Evolutionary conservation across 2,888 invertebrate species (phyloP).

Genomic region (Minunthozetes semirufus): DNA sequence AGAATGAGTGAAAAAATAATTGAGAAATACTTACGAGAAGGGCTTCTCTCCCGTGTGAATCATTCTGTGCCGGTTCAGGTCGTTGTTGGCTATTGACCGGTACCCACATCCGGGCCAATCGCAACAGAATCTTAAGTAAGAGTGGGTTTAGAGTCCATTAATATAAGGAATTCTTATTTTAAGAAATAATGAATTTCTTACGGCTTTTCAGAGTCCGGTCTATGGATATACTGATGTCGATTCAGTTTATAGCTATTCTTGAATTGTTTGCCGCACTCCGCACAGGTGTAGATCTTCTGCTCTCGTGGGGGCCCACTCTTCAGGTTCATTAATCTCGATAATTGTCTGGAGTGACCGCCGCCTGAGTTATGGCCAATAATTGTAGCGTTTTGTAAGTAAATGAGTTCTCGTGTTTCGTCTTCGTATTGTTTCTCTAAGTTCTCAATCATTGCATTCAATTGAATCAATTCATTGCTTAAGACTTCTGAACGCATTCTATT

Average conservation of each 20-base stretch:
- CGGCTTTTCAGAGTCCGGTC: constrained; percentile 33
- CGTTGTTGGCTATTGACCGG: constrained; percentile 34
- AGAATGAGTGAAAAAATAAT: background rate
- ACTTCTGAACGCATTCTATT: constrained; percentile 19
- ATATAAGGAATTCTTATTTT: background rate
- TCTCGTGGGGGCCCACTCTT: background rate
- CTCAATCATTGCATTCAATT: constrained; percentile 23
- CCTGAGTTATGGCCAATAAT: constrained; percentile 17
- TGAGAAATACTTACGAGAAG: constrained; percentile 1
- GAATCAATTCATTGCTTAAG: constrained; percentile 24
- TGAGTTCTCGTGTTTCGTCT: constrained; percentile 25
- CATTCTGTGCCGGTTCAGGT: constrained; percentile 36
- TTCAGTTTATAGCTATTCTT: constrained; percentile 34
- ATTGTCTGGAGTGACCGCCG: background rate
- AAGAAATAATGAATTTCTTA: background rate
- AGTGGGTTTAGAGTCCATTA: background rate
- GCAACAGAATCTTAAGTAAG: background rate
- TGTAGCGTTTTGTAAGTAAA: constrained; percentile 13
- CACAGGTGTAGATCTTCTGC: constrained; percentile 20
- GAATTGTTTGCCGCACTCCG: constrained; percentile 31
- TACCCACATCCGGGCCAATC: constrained; percentile 34
- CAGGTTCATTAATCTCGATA: background rate
- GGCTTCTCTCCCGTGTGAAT: constrained; percentile 36
- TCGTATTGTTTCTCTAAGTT: constrained; percentile 27
- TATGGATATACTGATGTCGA: constrained; percentile 34